Conservation (phyloP, 2,113 vertebrate genomes). For the Dicaeum eximium region DNA sequence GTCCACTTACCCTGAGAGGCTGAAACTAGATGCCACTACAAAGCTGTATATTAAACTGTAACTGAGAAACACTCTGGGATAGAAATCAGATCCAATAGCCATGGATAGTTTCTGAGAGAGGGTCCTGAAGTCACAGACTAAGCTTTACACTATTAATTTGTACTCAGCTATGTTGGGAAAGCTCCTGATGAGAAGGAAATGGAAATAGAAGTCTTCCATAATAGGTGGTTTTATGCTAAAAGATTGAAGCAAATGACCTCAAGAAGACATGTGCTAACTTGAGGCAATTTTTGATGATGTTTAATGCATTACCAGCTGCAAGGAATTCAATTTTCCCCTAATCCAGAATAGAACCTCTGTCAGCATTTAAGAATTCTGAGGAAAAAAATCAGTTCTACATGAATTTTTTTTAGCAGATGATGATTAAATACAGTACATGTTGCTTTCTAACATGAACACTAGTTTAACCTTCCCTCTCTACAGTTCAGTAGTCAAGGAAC, state of each 20-base stretch:
- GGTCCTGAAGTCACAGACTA: not conserved
- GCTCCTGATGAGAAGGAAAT: constrained; percentile 41
- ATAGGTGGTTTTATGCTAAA: not conserved
- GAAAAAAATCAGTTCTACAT: not conserved
- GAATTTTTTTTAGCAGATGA: not conserved
- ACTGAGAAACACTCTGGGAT: constrained; percentile 39
- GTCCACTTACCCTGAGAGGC: not conserved
- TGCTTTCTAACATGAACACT: not conserved
- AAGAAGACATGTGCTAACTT: not conserved
- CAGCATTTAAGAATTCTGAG: not conserved
- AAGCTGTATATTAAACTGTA: constrained; percentile 21
- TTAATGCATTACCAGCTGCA: not conserved
- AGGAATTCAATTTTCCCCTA: not conserved
- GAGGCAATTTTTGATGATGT: not conserved
- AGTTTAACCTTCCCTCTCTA: not conserved
- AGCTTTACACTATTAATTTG: constrained; percentile 9
- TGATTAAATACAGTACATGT: not conserved
- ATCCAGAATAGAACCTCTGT: not conserved
- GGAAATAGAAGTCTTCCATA: not conserved
- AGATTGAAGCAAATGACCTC: not conserved
- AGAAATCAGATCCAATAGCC: not conserved
- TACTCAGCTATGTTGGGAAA: not conserved
- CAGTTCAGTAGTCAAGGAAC: not conserved
- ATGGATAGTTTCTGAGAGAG: not conserved
- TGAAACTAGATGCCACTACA: constrained; percentile 29